These are phyloP conservation scores for Dunckerocampus dactyliophorus DNA, from an alignment of 2,113 vertebrate species.

Conservation along the genomic window DNA sequence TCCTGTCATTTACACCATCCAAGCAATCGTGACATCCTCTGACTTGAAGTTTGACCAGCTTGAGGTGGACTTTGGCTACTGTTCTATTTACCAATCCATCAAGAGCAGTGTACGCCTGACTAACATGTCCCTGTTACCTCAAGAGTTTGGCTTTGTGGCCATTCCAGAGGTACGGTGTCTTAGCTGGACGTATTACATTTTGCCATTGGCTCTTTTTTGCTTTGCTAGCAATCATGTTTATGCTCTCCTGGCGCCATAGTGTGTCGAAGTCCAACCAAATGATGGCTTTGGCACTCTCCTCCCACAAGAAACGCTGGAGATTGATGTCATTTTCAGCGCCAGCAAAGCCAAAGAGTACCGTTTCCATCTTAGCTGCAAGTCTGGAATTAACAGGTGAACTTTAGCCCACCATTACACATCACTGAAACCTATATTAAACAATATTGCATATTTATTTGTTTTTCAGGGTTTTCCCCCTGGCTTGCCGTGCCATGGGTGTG, in stretches of 20 bases:
- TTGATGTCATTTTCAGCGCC: slow-evolving; percentile 86
- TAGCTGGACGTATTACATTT: background rate
- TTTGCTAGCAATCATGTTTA: background rate
- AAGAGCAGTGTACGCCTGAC: slow-evolving; percentile 68
- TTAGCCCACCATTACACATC: slow-evolving; percentile 5
- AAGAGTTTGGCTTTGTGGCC: slow-evolving; percentile 86
- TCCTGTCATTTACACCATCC: slow-evolving; percentile 74
- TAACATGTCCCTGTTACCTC: slow-evolving; percentile 85
- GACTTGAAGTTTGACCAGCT: slow-evolving; percentile 79
- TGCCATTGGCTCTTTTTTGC: background rate
- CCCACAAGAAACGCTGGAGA: slow-evolving; percentile 78
- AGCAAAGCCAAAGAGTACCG: slow-evolving; percentile 75
- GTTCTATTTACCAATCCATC: slow-evolving; percentile 80
- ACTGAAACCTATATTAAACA: background rate
- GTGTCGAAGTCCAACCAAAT: slow-evolving; percentile 83
- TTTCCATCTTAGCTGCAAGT: slow-evolving; percentile 84
- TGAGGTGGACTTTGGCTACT: slow-evolving; percentile 81
- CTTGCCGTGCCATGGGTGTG: slow-evolving; percentile 80
- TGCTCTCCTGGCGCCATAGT: slow-evolving; percentile 66
- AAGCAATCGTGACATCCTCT: slow-evolving; percentile 83
- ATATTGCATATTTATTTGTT: slow-evolving; percentile 9
- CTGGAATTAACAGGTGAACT: slow-evolving; percentile 81
- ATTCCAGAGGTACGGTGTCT: slow-evolving; percentile 79
- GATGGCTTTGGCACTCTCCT: slow-evolving; percentile 86
- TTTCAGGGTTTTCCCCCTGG: slow-evolving; percentile 81